A percentile compares a stretch with the other conserved stretches of the same genome.
Conservation (phyloP, 2,888 invertebrate genomes). For the Drosophila infuscata region DNA sequence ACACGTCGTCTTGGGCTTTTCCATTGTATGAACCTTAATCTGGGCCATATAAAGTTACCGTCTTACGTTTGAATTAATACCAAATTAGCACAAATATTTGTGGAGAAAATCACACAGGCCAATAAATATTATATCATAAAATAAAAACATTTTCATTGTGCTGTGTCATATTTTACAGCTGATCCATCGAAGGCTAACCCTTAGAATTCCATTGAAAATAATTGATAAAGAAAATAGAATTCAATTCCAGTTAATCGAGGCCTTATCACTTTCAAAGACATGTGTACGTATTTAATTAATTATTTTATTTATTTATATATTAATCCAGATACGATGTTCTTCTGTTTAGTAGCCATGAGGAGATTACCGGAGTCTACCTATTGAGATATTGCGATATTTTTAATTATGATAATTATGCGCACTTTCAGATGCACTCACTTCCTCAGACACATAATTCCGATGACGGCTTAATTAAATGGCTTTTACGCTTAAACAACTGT, state of each 20-base stretch:
- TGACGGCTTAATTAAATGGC: slow-evolving; percentile 32
- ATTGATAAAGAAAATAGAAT: not conserved
- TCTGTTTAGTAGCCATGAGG: slow-evolving; percentile 1
- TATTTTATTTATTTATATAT: not conserved
- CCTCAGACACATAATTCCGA: slow-evolving; percentile 14
- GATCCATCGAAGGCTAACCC: not conserved
- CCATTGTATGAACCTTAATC: not conserved
- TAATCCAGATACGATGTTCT: slow-evolving; percentile 1
- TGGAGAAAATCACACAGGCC: slow-evolving; percentile 4
- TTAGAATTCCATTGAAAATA: slow-evolving; percentile 7
- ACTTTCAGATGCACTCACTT: slow-evolving; percentile 33
- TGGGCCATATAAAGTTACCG: not conserved
- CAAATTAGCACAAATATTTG: not conserved
- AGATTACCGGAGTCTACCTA: slow-evolving; percentile 5
- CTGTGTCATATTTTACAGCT: slow-evolving; percentile 21
- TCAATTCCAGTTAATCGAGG: not conserved
- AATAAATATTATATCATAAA: not conserved
- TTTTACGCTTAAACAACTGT: slow-evolving; percentile 25
- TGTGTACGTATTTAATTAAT: not conserved
- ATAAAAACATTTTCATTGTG: not conserved
- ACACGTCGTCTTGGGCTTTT: slow-evolving; percentile 13
- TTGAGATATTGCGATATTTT: not conserved
- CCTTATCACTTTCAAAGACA: slow-evolving; percentile 16
- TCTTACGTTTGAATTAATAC: slow-evolving; percentile 7
- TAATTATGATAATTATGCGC: slow-evolving; percentile 14